These are phyloP conservation scores for Leguminivora glycinivorella DNA, from an alignment of 1,140 invertebrate species.

Conservation along the genomic window DNA sequence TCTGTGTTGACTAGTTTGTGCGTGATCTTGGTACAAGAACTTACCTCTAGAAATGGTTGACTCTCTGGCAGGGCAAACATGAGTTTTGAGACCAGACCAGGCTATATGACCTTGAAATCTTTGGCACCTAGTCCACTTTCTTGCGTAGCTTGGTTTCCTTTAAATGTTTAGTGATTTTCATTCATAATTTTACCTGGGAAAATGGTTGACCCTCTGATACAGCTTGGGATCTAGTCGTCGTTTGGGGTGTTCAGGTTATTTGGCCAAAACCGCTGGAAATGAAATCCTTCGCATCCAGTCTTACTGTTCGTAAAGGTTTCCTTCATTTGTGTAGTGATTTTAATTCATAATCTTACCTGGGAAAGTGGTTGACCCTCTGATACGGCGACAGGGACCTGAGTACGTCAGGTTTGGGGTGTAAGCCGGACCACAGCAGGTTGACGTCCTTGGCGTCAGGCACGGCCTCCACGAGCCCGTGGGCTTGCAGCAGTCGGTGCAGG, in stretches of 20 bases:
- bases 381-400: no score
- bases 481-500: constrained; percentile 84
- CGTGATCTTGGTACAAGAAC: not conserved
- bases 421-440: no score
- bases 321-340: no score
- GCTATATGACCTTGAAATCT: not conserved
- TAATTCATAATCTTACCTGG: no score
- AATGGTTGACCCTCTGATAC: constrained; percentile 96
- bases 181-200: constrained; percentile 88
- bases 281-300: no score
- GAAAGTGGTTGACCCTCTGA: no score
- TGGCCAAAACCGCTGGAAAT: no score
- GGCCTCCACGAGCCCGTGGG: constrained; percentile 86
- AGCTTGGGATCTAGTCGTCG: constrained; percentile 89
- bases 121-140: not conserved
- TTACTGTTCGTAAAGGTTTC: no score
- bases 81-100: not conserved
- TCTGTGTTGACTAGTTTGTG: constrained; percentile 87
- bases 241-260: constrained; percentile 93
- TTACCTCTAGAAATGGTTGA: constrained; percentile 94
- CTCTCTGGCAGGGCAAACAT: constrained; percentile 85
- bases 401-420: no score
- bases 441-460: constrained; percentile 85
- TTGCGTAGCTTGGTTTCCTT: not conserved
- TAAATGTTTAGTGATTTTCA: no score